Percentiles rank a stretch among this genome's conserved stretches.
Evolutionary conservation across 2,797 vertebrate species (phyloP).

Genomic region (Sebastes taczanowskii): DNA sequence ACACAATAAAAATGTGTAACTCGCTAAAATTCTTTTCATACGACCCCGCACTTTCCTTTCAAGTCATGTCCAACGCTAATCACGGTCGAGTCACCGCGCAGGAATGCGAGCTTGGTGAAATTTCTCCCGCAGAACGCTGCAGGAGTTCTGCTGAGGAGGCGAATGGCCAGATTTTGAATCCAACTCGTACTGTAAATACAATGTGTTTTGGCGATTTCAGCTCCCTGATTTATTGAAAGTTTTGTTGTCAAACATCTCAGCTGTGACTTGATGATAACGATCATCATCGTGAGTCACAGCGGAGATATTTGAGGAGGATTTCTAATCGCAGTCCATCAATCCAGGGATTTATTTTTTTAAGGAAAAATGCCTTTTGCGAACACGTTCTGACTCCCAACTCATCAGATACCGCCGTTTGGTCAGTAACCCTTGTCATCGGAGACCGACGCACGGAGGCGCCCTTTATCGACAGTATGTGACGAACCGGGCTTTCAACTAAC

Average conservation of each 20-base stretch:
- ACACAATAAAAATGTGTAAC: constrained; percentile 20
- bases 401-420: no score
- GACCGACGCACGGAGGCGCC: no score
- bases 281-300: neutral
- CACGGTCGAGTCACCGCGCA: neutral
- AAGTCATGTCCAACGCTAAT: constrained; percentile 19
- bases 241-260: neutral
- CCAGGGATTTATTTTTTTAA: neutral
- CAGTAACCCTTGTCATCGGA: no score
- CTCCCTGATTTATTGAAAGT: neutral
- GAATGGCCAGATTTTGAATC: neutral
- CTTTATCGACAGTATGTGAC: no score
- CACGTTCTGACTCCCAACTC: no score
- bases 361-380: neutral
- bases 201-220: neutral
- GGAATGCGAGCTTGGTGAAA: constrained; percentile 30
- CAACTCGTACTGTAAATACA: neutral
- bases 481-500: no score
- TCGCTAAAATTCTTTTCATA: constrained; percentile 19
- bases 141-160: neutral
- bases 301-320: neutral
- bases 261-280: neutral
- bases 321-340: neutral
- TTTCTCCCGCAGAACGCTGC: neutral
- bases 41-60: constrained; percentile 21